phyloP scores from a whole-genome alignment of 1,140 invertebrate genomes.

The Asbolus verrucosus region DNA sequence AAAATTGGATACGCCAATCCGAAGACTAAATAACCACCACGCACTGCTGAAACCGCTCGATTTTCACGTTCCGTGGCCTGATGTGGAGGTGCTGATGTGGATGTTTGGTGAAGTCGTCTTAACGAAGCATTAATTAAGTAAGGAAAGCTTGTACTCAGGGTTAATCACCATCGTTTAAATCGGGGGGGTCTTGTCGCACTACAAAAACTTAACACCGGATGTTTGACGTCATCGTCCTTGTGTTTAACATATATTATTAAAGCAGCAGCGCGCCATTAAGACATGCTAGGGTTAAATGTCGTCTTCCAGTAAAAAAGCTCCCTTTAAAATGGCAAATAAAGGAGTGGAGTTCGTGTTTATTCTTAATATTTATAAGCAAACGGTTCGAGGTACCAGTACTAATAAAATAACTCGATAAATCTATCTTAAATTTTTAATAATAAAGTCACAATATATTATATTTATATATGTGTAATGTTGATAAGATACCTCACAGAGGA shows the following conservation, averaged over 20 bases:
- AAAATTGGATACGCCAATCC: constrained; percentile 13
- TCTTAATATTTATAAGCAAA: not conserved
- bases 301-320: constrained; percentile 19
- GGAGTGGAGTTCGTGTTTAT: constrained; percentile 10
- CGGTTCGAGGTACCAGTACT: too few relatives aligned
- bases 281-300: constrained; percentile 38
- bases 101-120: too few relatives aligned
- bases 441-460: constrained; percentile 5
- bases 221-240: constrained; percentile 39
- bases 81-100: too few relatives aligned
- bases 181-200: constrained; percentile 23
- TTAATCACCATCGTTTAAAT: constrained; percentile 34
- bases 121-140: constrained; percentile 10
- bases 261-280: constrained; percentile 35
- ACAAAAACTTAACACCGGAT: constrained; percentile 41
- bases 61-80: constrained; percentile 22
- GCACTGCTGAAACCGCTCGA: constrained; percentile 2
- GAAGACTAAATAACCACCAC: constrained; percentile 25
- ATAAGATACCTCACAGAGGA: constrained; percentile 4
- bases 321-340: constrained; percentile 38
- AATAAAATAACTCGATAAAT: constrained; percentile 17
- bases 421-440: constrained; percentile 12
- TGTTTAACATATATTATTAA: constrained; percentile 40
- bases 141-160: constrained; percentile 10
- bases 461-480: not conserved